Percentiles rank a stretch among this genome's conserved stretches.
These are phyloP conservation scores for Drosophila silvestris DNA, from an alignment of 2,888 invertebrate genomes.

Conservation along the genomic window DNA sequence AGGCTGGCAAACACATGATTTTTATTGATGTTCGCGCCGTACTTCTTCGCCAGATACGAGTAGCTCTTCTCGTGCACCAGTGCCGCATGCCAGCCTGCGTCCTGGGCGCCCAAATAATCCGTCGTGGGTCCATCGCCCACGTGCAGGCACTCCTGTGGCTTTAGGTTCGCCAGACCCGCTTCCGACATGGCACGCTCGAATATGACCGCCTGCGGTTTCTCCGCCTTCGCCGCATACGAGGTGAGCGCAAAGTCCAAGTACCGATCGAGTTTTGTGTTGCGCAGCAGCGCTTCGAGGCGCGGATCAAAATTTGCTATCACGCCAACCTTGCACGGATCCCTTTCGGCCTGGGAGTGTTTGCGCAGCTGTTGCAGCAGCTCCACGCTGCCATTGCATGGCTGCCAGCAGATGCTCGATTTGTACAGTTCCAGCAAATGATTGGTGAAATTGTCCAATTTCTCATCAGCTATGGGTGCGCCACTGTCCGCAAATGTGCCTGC, in stretches of 20 bases:
- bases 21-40: conserved; percentile 84
- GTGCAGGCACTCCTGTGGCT: conserved; percentile 90
- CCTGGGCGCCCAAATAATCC: conserved; percentile 92
- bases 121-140: conserved; percentile 91
- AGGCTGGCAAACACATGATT: conserved; percentile 86
- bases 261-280: conserved; percentile 88
- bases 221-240: conserved; percentile 90
- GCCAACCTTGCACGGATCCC: conserved; percentile 86
- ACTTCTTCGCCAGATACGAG: conserved; percentile 83
- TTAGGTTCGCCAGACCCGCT: conserved; percentile 85
- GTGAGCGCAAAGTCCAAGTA: conserved; percentile 93
- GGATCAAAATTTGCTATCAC: conserved; percentile 96
- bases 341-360: conserved; percentile 42
- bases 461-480: conserved; percentile 81
- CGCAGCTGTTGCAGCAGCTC: conserved; percentile 88
- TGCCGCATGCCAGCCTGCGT: conserved; percentile 91
- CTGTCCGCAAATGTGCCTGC: conserved; percentile 83
- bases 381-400: conserved; percentile 88
- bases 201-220: conserved; percentile 91
- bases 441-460: conserved; percentile 86
- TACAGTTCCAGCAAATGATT: conserved; percentile 89
- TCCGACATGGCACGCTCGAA: conserved; percentile 88
- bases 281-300: conserved; percentile 89
- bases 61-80: conserved; percentile 85
- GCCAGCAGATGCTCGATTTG: conserved; percentile 91